Base-by-base conservation (phyloP, 2,797 vertebrate species). In the Falco biarmicus region DNA sequence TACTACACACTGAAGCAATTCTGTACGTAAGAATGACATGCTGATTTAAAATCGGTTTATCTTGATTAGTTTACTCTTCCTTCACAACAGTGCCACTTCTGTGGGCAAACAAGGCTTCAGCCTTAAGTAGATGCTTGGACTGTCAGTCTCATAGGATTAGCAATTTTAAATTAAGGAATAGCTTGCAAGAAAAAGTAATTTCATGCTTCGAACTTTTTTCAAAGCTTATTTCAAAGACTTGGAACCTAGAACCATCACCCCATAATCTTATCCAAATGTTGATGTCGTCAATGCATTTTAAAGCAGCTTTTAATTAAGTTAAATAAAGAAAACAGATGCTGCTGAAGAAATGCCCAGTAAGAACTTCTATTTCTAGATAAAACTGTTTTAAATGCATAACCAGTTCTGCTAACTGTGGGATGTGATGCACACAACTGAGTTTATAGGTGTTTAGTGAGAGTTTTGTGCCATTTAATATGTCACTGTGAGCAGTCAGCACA, bases 261-360 rank as follows among this genome's bases (percentile, higher is more conserved):
- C 70, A 65, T 92, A 82, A 90, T 92, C 53, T 87, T 51, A 85
- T 69, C 60, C 45, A 85, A 96, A 89, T 60, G 8, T 66, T 93
- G 77, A 91, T 89, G 57, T 75, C 8, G 0, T 93, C 80, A 90
- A 29, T 77, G 64, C 50, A 87, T 93, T 93, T 93, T 80, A 84
- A 90, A 93, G 89, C 60, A 32, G 66, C 34, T 87, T 90, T 87
- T 89, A 94, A 93, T 87, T 77, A 84, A 77, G 86, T 89, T 78
- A 92, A 95, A 95, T 77, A 95, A 92, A 43, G 68, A 81, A 89
- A 92, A 59, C 50, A 92, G 75, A 85, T 92, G 84, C 57, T 89
- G 81, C 45, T 93, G 75, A 93, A 91, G 47, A 89, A 94, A 83
- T 29, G 50, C 50, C 57, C 71, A 83, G 41, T 65, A 93, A 94